Percentiles rank a stretch among this genome's conserved stretches.
These are phyloP conservation scores for Astyanax mexicanus DNA, from an alignment of 2,797 vertebrate genomes.

Conservation along the genomic window DNA sequence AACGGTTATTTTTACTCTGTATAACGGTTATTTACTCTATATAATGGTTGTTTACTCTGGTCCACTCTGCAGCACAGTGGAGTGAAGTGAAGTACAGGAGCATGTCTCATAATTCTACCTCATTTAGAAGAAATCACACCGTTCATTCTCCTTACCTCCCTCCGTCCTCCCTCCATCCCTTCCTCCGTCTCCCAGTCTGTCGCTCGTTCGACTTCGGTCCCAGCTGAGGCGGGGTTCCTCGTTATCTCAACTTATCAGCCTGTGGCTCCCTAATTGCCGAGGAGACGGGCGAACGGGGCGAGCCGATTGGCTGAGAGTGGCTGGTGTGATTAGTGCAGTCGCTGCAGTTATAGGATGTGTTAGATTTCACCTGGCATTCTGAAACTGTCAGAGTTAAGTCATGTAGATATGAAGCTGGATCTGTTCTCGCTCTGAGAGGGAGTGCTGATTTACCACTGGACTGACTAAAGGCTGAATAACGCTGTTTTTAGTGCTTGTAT, in stretches of 20 bases:
- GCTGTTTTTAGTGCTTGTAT: background rate
- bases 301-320: slow-evolving; percentile 32
- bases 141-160: slow-evolving; percentile 6
- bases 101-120: background rate
- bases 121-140: slow-evolving; percentile 10
- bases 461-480: background rate
- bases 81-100: background rate
- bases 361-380: slow-evolving; percentile 39
- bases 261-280: slow-evolving; percentile 68
- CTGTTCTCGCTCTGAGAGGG: background rate
- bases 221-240: slow-evolving; percentile 33
- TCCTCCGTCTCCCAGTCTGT: slow-evolving; percentile 54
- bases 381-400: background rate
- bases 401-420: background rate
- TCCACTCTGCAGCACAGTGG: background rate
- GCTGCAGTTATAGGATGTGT: slow-evolving; percentile 19
- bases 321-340: slow-evolving; percentile 31
- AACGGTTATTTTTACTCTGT: no score
- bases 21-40: no score
- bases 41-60: background rate
- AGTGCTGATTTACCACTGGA: background rate
- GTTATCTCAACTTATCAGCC: slow-evolving; percentile 42
- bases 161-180: slow-evolving; percentile 22
- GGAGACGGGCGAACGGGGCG: slow-evolving; percentile 67
- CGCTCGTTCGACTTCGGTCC: slow-evolving; percentile 3